Conservation (phyloP, 1,140 invertebrate genomes). For the Venturia canescens region DNA sequence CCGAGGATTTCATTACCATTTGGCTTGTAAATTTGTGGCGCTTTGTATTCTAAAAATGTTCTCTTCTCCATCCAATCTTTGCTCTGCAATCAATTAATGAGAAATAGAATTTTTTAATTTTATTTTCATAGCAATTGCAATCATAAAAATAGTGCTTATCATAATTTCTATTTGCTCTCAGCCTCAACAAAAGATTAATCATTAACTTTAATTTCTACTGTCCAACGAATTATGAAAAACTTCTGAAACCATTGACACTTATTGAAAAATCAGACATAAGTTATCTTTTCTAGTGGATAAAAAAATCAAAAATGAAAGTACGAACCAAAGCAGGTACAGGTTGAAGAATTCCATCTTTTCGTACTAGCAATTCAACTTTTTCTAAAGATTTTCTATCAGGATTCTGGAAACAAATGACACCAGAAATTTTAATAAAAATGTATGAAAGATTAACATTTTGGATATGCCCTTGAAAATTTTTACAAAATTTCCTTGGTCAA, state of each 20-base stretch:
- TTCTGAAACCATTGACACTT: too few relatives aligned
- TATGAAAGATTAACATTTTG: too few relatives aligned
- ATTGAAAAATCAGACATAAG: not conserved
- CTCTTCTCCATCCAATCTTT: slow-evolving; percentile 68
- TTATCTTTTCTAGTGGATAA: slow-evolving; percentile 12
- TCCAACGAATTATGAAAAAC: not conserved
- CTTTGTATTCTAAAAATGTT: slow-evolving; percentile 71
- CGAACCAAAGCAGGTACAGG: slow-evolving; percentile 68
- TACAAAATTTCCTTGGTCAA: too few relatives aligned
- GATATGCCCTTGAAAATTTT: too few relatives aligned
- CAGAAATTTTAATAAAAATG: too few relatives aligned
- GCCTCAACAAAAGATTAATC: not conserved
- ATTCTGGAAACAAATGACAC: slow-evolving; percentile 61
- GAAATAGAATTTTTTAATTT: slow-evolving; percentile 3
- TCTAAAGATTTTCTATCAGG: slow-evolving; percentile 64
- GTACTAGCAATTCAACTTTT: slow-evolving; percentile 60
- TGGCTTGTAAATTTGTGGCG: slow-evolving; percentile 61
- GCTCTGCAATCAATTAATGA: slow-evolving; percentile 61
- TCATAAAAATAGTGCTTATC: too few relatives aligned
- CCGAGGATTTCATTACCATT: slow-evolving; percentile 71
- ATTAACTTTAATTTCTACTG: not conserved
- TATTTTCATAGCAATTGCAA: too few relatives aligned
- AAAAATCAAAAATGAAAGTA: slow-evolving; percentile 40
- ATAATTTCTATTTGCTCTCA: too few relatives aligned
- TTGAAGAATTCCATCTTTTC: slow-evolving; percentile 60